phyloP scores from a whole-genome alignment of 2,113 vertebrate genomes.

The Scatophagus argus region DNA sequence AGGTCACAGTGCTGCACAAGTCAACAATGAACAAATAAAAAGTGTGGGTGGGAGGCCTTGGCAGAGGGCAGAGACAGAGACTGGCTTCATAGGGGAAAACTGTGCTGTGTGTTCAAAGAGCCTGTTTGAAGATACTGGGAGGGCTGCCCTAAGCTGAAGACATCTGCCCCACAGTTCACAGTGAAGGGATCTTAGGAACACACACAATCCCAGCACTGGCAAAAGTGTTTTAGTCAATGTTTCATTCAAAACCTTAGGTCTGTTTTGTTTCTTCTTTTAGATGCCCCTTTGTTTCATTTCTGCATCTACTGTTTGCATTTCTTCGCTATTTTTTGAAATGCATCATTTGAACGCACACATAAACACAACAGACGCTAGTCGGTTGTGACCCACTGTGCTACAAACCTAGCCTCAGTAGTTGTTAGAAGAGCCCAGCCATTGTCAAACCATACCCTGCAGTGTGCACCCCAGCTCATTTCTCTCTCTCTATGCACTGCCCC shows the following conservation, averaged over 20 bases:
- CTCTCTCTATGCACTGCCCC: slow-evolving; percentile 63
- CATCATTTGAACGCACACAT: slow-evolving; percentile 33
- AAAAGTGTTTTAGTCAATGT: slow-evolving; percentile 28
- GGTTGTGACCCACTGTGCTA: slow-evolving; percentile 63
- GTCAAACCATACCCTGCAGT: slow-evolving; percentile 66
- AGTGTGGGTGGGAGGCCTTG: slow-evolving; percentile 64
- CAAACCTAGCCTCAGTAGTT: slow-evolving; percentile 60
- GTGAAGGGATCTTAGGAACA: slow-evolving; percentile 11
- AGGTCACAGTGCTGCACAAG: slow-evolving; percentile 52
- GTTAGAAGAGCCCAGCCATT: slow-evolving; percentile 53
- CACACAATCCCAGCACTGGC: neutral
- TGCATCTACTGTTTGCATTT: slow-evolving; percentile 19
- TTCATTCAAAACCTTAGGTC: slow-evolving; percentile 28
- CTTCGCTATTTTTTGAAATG: slow-evolving; percentile 16
- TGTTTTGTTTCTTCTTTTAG: slow-evolving; percentile 10
- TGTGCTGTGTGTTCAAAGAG: slow-evolving; percentile 46
- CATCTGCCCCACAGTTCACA: slow-evolving; percentile 36
- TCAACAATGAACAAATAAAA: slow-evolving; percentile 67
- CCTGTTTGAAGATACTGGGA: slow-evolving; percentile 57
- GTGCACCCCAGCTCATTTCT: slow-evolving; percentile 59
- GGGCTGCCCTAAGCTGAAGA: slow-evolving; percentile 58
- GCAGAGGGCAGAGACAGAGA: slow-evolving; percentile 49
- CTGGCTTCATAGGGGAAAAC: slow-evolving; percentile 20
- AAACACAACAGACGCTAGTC: slow-evolving; percentile 38
- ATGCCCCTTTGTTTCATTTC: slow-evolving; percentile 11